Percentiles rank a stretch among this genome's conserved stretches.
These are phyloP conservation scores for Uria aalge DNA, from an alignment of 2,113 vertebrate genomes.

Conservation along the genomic window DNA sequence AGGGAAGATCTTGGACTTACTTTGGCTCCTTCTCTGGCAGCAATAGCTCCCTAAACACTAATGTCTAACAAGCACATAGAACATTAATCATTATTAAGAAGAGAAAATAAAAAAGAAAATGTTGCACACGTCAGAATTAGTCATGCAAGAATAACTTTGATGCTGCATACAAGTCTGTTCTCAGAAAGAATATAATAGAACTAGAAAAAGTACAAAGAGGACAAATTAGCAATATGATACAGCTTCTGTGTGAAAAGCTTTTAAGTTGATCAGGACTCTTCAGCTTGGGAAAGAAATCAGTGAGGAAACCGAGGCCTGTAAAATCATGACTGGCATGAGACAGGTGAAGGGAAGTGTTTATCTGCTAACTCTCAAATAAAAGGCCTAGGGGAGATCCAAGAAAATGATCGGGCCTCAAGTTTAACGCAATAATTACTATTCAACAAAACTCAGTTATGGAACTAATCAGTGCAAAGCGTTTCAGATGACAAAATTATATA, in stretches of 20 bases:
- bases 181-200: not conserved
- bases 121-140: not conserved
- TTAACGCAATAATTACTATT: not conserved
- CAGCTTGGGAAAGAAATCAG: not conserved
- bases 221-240: not conserved
- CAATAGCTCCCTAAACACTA: not conserved
- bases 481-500: not conserved
- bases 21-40: not conserved
- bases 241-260: not conserved
- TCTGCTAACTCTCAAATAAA: not conserved
- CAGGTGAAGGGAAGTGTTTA: not conserved
- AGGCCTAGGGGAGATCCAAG: not conserved
- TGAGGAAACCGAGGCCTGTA: not conserved
- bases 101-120: not conserved
- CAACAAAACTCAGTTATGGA: not conserved
- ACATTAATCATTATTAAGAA: not conserved
- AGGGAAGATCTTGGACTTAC: not conserved
- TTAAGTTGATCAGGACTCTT: not conserved
- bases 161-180: not conserved
- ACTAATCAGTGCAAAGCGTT: not conserved
- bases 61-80: not conserved
- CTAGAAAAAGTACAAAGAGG: not conserved
- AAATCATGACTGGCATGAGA: not conserved
- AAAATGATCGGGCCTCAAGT: not conserved
- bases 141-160: not conserved